A percentile compares a stretch with the other conserved stretches of the same genome.
These are phyloP conservation scores for Drosophila neonasuta DNA, from an alignment of 2,888 invertebrate genomes.

Conservation along the genomic window DNA sequence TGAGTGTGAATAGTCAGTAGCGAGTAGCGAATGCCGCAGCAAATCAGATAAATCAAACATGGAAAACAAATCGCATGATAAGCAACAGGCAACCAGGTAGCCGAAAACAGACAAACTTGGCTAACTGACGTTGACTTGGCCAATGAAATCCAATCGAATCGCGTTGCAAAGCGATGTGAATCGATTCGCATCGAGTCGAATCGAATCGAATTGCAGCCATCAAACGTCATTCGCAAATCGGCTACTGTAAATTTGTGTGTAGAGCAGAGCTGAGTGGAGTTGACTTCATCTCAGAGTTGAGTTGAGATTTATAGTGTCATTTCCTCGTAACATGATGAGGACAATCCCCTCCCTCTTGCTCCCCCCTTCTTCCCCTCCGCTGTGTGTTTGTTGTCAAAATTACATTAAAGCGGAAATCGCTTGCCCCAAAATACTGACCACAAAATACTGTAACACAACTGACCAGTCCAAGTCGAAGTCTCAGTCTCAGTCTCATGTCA, in stretches of 20 bases:
- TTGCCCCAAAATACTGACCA: slow-evolving; percentile 55
- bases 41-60: slow-evolving; percentile 73
- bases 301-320: slow-evolving; percentile 64
- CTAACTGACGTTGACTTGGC: slow-evolving; percentile 3
- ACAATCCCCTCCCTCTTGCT: not conserved
- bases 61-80: slow-evolving; percentile 71
- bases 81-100: slow-evolving; percentile 33
- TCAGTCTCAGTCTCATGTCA: slow-evolving; percentile 13
- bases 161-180: slow-evolving; percentile 4
- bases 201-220: slow-evolving; percentile 37
- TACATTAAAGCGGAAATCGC: slow-evolving; percentile 72
- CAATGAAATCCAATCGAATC: slow-evolving; percentile 45
- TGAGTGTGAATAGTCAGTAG: not conserved
- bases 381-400: slow-evolving; percentile 64
- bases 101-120: slow-evolving; percentile 7
- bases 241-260: slow-evolving; percentile 58
- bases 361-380: not conserved
- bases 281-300: not conserved
- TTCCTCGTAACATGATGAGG: slow-evolving; percentile 60
- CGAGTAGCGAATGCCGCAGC: slow-evolving; percentile 17
- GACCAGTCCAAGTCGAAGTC: slow-evolving; percentile 8
- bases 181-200: slow-evolving; percentile 10
- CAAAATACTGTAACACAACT: slow-evolving; percentile 18
- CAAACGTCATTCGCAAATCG: slow-evolving; percentile 58
- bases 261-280: slow-evolving; percentile 26